These are phyloP conservation scores for Tryphoninae sp. DNA, from an alignment of 2,888 invertebrate species.

Conservation along the genomic window DNA sequence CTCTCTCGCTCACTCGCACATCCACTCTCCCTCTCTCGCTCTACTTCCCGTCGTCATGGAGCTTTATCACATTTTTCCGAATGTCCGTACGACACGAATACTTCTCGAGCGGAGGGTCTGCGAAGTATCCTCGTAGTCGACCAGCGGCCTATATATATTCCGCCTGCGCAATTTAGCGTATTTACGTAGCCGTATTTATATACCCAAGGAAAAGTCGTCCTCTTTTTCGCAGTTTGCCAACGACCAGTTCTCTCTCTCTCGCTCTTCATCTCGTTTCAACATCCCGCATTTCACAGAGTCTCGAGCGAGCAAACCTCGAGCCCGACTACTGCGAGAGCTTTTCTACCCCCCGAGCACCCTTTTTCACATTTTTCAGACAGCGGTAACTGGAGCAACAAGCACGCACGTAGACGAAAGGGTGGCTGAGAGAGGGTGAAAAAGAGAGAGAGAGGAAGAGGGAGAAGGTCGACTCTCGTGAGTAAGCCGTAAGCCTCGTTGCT, in stretches of 20 bases:
- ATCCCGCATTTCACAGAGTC: conserved; percentile 15
- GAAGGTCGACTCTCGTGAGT: conserved; percentile 15
- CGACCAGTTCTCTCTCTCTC: background rate
- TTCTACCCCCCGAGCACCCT: conserved; percentile 5
- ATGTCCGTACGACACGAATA: background rate
- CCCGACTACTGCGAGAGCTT: background rate
- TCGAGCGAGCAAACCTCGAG: background rate
- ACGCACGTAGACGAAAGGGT: background rate
- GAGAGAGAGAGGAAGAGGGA: conserved; percentile 35
- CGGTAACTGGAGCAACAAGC: conserved; percentile 40
- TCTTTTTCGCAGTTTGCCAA: conserved; percentile 25
- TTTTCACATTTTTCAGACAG: conserved; percentile 45
- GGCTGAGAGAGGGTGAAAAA: conserved; percentile 11
- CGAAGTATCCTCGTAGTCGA: background rate
- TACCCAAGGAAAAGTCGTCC: conserved; percentile 23
- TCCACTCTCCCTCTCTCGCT: background rate
- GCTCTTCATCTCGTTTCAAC: conserved; percentile 42
- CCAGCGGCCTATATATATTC: conserved; percentile 16
- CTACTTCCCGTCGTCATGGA: background rate
- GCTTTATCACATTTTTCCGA: background rate
- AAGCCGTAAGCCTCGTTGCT: conserved; percentile 28
- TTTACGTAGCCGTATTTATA: conserved; percentile 53
- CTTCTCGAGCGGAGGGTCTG: too few species aligned
- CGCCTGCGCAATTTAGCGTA: conserved; percentile 51
- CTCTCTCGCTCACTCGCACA: background rate